A percentile compares a stretch with the other conserved stretches of the same genome.
phyloP scores from a whole-genome alignment of 2,113 vertebrate species.

The Fulica atra region DNA sequence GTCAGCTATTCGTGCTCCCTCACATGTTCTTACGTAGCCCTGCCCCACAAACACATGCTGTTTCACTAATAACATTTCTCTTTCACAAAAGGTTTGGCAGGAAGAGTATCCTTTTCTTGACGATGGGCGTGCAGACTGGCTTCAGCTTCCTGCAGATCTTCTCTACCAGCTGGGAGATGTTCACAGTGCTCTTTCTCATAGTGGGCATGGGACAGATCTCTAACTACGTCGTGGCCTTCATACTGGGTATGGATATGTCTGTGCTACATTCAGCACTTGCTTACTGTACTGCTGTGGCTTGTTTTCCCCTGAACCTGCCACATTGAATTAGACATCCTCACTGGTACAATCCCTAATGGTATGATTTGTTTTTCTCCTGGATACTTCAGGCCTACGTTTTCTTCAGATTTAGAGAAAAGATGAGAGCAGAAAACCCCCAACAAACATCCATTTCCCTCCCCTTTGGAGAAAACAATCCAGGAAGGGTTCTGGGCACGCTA shows the following conservation, averaged over 20 bases:
- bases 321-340: background rate
- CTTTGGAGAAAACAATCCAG: background rate
- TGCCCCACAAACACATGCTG: background rate
- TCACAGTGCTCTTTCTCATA: constrained; percentile 84
- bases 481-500: background rate
- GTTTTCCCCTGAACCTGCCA: background rate
- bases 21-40: background rate
- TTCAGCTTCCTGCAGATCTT: constrained; percentile 88
- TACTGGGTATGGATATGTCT: constrained; percentile 82
- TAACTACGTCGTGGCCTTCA: constrained; percentile 90
- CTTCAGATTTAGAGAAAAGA: background rate
- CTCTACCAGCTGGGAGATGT: constrained; percentile 85
- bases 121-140: constrained; percentile 83
- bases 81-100: constrained; percentile 86
- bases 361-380: background rate
- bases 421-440: background rate
- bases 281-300: background rate
- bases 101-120: constrained; percentile 84
- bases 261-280: background rate
- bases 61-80: background rate
- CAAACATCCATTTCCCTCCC: background rate
- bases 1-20: background rate
- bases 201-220: constrained; percentile 89
- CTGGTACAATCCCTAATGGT: background rate
- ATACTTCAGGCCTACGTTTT: background rate